Evolutionary conservation across 2,797 vertebrate genomes (phyloP).

Genomic region (Darevskia mixta): DNA sequence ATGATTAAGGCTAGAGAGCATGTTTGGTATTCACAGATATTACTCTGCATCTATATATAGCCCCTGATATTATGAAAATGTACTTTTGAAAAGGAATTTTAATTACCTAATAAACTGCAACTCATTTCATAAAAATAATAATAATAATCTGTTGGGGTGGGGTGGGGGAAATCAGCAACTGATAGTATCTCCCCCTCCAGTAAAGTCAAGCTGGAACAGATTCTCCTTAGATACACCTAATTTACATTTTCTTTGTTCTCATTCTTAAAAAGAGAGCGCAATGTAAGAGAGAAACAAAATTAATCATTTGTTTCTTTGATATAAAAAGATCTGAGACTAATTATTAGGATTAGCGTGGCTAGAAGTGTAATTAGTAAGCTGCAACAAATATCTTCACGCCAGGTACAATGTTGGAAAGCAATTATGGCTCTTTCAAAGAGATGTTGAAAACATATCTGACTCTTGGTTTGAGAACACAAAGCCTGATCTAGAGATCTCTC

Average conservation of each 20-base stretch:
- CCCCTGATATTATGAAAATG: background rate
- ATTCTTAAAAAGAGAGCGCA: background rate
- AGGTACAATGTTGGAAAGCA: background rate
- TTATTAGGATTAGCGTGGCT: background rate
- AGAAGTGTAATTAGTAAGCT: slow-evolving; percentile 24
- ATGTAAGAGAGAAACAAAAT: background rate
- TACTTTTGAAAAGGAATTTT: background rate
- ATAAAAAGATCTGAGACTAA: slow-evolving; percentile 10
- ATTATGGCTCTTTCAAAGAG: background rate
- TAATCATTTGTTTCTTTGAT: slow-evolving; percentile 24
- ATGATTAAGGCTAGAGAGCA: background rate
- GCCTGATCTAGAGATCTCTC: no score
- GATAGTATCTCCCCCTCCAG: background rate
- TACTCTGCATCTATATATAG: background rate
- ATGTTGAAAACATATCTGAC: background rate
- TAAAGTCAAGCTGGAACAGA: background rate
- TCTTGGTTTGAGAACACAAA: background rate
- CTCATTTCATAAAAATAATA: background rate
- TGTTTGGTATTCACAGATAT: background rate
- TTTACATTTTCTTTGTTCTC: slow-evolving; percentile 23
- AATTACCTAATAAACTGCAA: background rate
- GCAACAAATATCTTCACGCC: background rate
- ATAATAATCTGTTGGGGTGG: background rate
- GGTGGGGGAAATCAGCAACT: background rate
- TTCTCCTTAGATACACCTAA: background rate